A percentile compares a stretch with the other conserved stretches of the same genome.
Evolutionary conservation across 2,113 vertebrate genomes (phyloP).

Genomic region (Gadus chalcogrammus): DNA sequence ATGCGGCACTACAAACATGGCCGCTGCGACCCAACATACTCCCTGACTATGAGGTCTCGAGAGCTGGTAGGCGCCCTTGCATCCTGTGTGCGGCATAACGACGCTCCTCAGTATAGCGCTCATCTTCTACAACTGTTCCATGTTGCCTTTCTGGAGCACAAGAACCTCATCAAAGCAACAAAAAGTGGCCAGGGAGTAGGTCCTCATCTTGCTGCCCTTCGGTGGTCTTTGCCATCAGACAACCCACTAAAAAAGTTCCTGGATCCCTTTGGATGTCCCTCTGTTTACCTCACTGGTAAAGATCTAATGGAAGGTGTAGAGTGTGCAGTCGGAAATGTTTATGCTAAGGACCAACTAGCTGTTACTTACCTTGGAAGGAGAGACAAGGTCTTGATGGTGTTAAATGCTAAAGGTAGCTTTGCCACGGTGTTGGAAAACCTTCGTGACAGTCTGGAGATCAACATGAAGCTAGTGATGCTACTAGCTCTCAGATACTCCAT

Average conservation of each 20-base stretch:
- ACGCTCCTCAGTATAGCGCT: slow-evolving; percentile 38
- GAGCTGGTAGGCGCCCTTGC: slow-evolving; percentile 58
- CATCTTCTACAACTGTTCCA: slow-evolving; percentile 68
- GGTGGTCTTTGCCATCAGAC: slow-evolving; percentile 57
- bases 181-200: slow-evolving; percentile 74
- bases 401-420: slow-evolving; percentile 74
- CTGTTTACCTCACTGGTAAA: slow-evolving; percentile 75
- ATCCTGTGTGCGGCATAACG: slow-evolving; percentile 47
- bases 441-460: slow-evolving; percentile 56
- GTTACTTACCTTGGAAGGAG: slow-evolving; percentile 73
- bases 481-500: slow-evolving; percentile 71
- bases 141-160: slow-evolving; percentile 71
- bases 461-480: slow-evolving; percentile 68
- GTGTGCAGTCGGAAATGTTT: slow-evolving; percentile 75
- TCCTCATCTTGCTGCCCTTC: slow-evolving; percentile 72
- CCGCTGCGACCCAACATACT: slow-evolving; percentile 78
- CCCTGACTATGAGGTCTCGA: slow-evolving; percentile 58
- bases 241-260: slow-evolving; percentile 70
- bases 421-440: slow-evolving; percentile 57
- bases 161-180: slow-evolving; percentile 70
- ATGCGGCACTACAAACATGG: slow-evolving; percentile 80
- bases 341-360: slow-evolving; percentile 73
- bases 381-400: slow-evolving; percentile 67
- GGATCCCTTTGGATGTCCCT: slow-evolving; percentile 71
- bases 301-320: slow-evolving; percentile 72